Percentiles rank a stretch among this genome's conserved stretches.
Conservation (phyloP, 2,797 vertebrate species). For the Enteromius argenteus region DNA sequence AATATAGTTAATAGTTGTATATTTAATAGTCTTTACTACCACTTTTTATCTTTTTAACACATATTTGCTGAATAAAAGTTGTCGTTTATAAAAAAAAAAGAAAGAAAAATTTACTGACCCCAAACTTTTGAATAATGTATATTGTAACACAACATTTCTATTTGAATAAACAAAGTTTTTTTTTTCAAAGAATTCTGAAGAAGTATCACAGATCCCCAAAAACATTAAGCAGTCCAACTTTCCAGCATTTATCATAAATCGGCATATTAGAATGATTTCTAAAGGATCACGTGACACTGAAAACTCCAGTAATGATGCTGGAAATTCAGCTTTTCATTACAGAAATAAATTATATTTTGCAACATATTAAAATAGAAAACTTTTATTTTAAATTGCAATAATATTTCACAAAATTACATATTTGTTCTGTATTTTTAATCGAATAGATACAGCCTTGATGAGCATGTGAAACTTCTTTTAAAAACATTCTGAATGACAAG, state of each 20-base stretch:
- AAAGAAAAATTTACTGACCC: background rate
- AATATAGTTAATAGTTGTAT: too few species aligned
- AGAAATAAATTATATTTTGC: background rate
- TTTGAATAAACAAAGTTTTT: background rate
- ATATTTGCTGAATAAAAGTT: background rate
- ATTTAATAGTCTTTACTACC: too few species aligned
- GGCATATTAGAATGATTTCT: background rate
- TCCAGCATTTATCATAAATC: background rate
- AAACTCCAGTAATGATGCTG: background rate
- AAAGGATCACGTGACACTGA: background rate
- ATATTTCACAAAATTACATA: background rate
- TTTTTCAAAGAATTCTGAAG: background rate
- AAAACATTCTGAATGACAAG: too few species aligned
- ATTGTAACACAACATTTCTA: background rate
- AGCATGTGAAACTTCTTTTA: too few species aligned
- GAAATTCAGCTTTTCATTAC: background rate
- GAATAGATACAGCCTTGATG: background rate
- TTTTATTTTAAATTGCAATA: background rate
- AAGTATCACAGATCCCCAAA: background rate
- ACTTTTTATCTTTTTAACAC: background rate
- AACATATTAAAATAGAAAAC: too few species aligned
- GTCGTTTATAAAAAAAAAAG: background rate
- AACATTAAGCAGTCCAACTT: background rate
- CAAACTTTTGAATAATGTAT: background rate
- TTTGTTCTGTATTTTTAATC: background rate